These are phyloP conservation scores for Meriones unguiculatus DNA, from an alignment of 2,113 vertebrate genomes.

Conservation along the genomic window DNA sequence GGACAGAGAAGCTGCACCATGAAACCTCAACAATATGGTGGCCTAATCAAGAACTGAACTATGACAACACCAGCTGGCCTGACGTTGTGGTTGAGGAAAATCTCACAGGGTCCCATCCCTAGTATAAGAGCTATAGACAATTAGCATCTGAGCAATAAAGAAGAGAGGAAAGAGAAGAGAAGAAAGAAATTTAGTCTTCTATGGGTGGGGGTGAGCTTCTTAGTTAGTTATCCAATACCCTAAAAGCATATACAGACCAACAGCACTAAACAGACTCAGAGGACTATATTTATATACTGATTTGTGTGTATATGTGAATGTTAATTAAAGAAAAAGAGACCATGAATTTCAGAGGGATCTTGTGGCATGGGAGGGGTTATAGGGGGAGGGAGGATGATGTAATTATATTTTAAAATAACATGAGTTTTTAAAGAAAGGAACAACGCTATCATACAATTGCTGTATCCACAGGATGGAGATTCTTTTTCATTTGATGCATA, in stretches of 20 bases:
- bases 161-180: not conserved
- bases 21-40: too few species aligned
- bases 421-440: constrained; percentile 31
- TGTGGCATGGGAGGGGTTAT: not conserved
- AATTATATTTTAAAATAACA: not conserved
- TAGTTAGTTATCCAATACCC: not conserved
- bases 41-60: too few species aligned
- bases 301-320: not conserved
- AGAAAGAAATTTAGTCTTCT: not conserved
- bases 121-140: not conserved
- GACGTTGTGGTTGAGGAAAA: too few species aligned
- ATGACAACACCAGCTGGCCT: too few species aligned
- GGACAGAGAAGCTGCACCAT: too few species aligned
- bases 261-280: not conserved
- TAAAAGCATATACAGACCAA: not conserved
- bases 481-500: constrained; percentile 58
- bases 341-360: not conserved
- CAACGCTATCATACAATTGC: constrained; percentile 19
- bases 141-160: not conserved
- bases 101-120: not conserved
- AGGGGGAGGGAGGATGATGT: not conserved
- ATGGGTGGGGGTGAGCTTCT: not conserved
- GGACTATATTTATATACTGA: not conserved
- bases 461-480: constrained; percentile 34
- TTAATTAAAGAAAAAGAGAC: not conserved